Conservation (phyloP, 2,888 invertebrate genomes). For the Trachelus iudaicus region DNA sequence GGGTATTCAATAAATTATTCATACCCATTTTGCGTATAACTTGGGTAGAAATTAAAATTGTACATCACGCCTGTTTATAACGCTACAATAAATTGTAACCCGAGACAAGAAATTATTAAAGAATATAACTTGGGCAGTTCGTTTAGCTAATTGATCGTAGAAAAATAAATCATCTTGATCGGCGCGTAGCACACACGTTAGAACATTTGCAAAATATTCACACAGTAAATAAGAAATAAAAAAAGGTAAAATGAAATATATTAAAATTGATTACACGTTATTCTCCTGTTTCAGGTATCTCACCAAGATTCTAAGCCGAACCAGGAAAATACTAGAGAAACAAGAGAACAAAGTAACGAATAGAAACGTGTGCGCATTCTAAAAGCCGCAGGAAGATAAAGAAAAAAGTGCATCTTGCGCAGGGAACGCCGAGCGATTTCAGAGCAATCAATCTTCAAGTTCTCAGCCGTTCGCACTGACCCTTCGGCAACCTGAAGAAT, state of each 20-base stretch:
- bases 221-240: neutral
- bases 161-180: neutral
- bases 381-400: neutral
- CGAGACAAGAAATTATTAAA: neutral
- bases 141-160: neutral
- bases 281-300: neutral
- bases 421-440: constrained; percentile 32
- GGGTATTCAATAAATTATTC: neutral
- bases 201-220: neutral
- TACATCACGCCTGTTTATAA: neutral
- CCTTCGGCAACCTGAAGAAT: constrained; percentile 23
- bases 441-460: constrained; percentile 30
- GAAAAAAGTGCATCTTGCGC: neutral
- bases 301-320: neutral
- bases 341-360: neutral
- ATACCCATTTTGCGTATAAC: neutral
- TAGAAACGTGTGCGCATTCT: neutral
- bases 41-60: neutral
- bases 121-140: neutral
- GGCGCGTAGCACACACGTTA: neutral
- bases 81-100: neutral
- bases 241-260: too few relatives aligned
- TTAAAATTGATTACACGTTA: neutral
- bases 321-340: neutral
- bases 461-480: constrained; percentile 35